Conservation (phyloP, 2,113 vertebrate genomes). For the Sinocyclocheilus rhinocerous region DNA sequence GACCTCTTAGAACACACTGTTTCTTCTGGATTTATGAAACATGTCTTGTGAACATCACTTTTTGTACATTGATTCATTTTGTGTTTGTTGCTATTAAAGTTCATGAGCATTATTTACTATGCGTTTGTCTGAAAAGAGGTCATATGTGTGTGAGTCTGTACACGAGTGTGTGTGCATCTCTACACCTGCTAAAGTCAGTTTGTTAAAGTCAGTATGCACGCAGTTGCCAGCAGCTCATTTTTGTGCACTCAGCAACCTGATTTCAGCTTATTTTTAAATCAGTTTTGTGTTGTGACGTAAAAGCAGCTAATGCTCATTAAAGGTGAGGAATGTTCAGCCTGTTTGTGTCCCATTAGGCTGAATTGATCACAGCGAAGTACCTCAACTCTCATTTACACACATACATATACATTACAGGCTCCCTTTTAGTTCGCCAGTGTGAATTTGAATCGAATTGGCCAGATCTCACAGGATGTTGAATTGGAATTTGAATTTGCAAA, state of each 20-base stretch:
- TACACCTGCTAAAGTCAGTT: background rate
- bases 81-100: background rate
- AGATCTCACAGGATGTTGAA: background rate
- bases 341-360: slow-evolving; percentile 1
- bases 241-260: background rate
- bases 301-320: slow-evolving; percentile 18
- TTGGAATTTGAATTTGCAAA: background rate
- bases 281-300: background rate
- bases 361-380: background rate
- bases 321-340: slow-evolving; percentile 9
- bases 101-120: background rate
- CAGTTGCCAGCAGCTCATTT: background rate
- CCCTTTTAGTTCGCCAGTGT: background rate
- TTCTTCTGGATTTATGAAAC: background rate
- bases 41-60: background rate
- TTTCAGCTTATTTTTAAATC: slow-evolving; percentile 36
- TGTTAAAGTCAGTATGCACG: background rate
- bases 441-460: background rate
- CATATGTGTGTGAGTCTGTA: background rate
- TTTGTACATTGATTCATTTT: background rate
- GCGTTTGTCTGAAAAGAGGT: background rate
- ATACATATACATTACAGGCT: background rate
- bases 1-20: background rate
- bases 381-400: background rate
- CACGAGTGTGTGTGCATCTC: background rate